These are phyloP conservation scores for Eclectus roratus DNA, from an alignment of 2,113 vertebrate genomes.

Conservation along the genomic window DNA sequence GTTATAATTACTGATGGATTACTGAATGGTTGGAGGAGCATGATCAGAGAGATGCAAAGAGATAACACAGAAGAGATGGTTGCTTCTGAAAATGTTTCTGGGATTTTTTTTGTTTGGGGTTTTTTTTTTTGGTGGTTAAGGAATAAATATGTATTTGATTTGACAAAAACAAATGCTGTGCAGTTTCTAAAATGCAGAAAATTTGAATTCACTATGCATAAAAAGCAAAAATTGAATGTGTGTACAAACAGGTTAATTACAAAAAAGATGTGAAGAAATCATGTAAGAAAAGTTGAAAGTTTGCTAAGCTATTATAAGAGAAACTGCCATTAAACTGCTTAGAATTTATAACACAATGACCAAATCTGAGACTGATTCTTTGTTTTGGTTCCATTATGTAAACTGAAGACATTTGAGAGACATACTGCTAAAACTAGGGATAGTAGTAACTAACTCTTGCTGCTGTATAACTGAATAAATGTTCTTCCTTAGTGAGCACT, in stretches of 20 bases:
- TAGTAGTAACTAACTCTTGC: not conserved
- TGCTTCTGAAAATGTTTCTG: constrained; percentile 28
- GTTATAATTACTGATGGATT: constrained; percentile 63
- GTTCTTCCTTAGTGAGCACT: not conserved
- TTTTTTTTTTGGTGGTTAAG: not conserved
- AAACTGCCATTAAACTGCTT: not conserved
- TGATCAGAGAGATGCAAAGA: constrained; percentile 54
- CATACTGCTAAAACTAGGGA: not conserved
- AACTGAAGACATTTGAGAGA: not conserved
- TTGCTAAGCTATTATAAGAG: not conserved
- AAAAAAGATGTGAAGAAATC: not conserved
- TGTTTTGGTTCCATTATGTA: not conserved
- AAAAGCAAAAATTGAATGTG: not conserved
- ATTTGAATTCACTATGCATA: not conserved
- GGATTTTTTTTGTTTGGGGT: not conserved
- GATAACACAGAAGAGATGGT: constrained; percentile 1
- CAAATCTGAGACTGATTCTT: not conserved
- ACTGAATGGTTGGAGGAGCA: constrained; percentile 32
- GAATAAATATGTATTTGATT: constrained; percentile 37
- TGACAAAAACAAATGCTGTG: constrained; percentile 27
- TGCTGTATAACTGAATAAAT: not conserved
- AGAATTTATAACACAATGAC: not conserved
- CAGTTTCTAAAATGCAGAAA: constrained; percentile 18
- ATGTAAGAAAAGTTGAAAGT: not conserved
- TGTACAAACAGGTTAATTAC: not conserved